Conservation (phyloP, 2,797 vertebrate genomes). For the Brotogeris chrysoptera region DNA sequence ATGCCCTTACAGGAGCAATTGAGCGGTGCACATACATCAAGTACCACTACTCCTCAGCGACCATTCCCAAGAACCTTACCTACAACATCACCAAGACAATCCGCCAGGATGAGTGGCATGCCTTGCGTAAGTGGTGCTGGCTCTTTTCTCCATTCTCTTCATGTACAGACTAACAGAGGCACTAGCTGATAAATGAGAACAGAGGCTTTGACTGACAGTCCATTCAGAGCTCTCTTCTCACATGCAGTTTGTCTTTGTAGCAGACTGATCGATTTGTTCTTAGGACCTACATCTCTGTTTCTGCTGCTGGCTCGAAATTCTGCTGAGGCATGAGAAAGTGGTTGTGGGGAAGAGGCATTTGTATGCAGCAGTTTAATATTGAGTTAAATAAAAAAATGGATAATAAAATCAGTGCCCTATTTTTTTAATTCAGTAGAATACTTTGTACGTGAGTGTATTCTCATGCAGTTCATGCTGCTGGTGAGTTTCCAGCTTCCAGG, state of each 20-base stretch:
- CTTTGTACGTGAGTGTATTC: not conserved
- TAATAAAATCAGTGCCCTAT: constrained; percentile 38
- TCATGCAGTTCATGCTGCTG: not conserved
- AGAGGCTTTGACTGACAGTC: not conserved
- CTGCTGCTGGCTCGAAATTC: constrained; percentile 15
- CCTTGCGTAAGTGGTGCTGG: constrained; percentile 89
- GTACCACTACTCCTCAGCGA: constrained; percentile 98
- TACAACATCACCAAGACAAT: constrained; percentile 98
- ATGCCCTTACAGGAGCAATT: constrained; percentile 78
- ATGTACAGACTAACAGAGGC: accelerated
- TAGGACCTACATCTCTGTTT: constrained; percentile 1
- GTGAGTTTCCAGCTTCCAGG: not conserved
- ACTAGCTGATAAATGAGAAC: not conserved
- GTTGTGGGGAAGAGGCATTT: not conserved
- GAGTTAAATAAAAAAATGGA: constrained; percentile 42
- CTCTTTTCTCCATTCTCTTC: not conserved
- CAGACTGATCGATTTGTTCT: not conserved
- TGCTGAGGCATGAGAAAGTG: constrained; percentile 21
- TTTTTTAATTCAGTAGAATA: constrained; percentile 37
- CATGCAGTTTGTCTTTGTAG: not conserved
- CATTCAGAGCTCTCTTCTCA: not conserved
- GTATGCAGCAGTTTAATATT: constrained; percentile 1
- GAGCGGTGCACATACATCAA: constrained; percentile 94
- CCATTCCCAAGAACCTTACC: constrained; percentile 95
- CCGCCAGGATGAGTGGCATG: constrained; percentile 98